Percentiles rank a stretch among this genome's conserved stretches.
Evolutionary conservation across 92 coral and sea anemone genomes (phyloP).

Genomic region (Actinostola sp.): DNA sequence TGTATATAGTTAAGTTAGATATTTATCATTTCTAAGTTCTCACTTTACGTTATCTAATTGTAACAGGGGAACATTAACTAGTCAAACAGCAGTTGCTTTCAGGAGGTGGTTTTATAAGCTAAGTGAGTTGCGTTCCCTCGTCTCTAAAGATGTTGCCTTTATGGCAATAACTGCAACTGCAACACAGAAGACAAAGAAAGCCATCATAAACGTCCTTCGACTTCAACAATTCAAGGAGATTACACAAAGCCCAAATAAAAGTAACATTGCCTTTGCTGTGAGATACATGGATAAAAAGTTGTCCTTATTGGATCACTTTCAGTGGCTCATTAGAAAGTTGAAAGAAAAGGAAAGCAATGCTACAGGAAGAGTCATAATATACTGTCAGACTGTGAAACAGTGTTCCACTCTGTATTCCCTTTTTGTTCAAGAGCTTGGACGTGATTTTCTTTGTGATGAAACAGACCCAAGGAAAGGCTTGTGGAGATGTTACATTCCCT

Average conservation of each 20-base stretch:
- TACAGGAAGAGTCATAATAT: not conserved
- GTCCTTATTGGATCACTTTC: conserved; percentile 1
- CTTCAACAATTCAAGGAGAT: conserved; percentile 21
- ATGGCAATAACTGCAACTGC: conserved; percentile 52
- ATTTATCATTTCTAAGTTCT: no score
- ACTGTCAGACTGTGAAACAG: conserved; percentile 1
- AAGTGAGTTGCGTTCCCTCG: conserved; percentile 32
- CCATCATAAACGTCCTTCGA: conserved; percentile 9
- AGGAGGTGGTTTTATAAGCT: conserved; percentile 27
- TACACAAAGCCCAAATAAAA: conserved; percentile 31
- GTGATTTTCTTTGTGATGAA: not conserved
- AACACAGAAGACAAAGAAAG: conserved; percentile 25
- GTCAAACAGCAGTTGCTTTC: conserved; percentile 32
- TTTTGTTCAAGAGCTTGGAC: not conserved
- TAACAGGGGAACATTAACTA: conserved; percentile 33
- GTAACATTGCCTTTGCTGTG: conserved; percentile 7
- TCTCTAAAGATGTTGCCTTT: conserved; percentile 21
- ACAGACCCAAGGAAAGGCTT: conserved; percentile 1
- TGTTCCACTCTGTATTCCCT: not conserved
- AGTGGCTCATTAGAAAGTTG: not conserved
- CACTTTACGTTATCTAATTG: no score
- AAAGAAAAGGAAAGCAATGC: not conserved
- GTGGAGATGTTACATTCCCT: conserved; percentile 33
- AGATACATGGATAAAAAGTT: not conserved
- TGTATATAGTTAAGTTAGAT: no score